phyloP scores from a whole-genome alignment of 2,797 vertebrate species.

The Acridotheres tristis region DNA sequence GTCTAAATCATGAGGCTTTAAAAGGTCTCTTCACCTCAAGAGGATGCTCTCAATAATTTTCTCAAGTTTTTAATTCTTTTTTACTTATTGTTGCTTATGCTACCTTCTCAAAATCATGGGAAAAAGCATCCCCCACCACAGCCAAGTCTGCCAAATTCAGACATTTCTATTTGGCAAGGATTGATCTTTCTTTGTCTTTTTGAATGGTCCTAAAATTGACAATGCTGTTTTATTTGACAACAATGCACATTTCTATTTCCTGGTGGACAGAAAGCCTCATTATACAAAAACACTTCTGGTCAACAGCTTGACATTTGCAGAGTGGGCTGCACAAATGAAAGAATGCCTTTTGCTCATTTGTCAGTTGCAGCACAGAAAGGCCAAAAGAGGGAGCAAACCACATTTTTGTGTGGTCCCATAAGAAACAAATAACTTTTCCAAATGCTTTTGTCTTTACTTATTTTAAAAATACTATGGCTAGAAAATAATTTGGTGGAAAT shows the following conservation, averaged over 20 bases:
- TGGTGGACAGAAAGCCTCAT: slow-evolving; percentile 1
- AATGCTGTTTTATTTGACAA: slow-evolving; percentile 29
- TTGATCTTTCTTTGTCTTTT: not conserved
- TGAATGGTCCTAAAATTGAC: slow-evolving; percentile 11
- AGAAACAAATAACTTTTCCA: not conserved
- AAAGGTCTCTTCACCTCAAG: not conserved
- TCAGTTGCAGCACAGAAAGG: not conserved
- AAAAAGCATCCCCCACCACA: not conserved
- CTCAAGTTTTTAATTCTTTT: not conserved
- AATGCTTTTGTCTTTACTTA: not conserved
- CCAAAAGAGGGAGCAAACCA: not conserved
- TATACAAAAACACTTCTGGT: not conserved
- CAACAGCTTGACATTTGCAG: slow-evolving; percentile 2
- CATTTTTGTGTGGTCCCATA: not conserved
- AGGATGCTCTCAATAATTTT: not conserved
- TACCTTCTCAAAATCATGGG: not conserved
- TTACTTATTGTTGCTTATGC: not conserved
- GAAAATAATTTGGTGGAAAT: not conserved
- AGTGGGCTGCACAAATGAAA: not conserved
- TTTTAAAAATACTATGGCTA: not conserved
- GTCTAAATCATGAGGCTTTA: not conserved
- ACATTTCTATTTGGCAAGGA: not conserved
- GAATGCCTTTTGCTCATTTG: not conserved
- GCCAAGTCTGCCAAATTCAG: not conserved
- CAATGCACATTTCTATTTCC: slow-evolving; percentile 27